Percentiles rank a stretch among this genome's conserved stretches.
Evolutionary conservation across 2,113 vertebrate species (phyloP).

Genomic region (Vimba vimba): DNA sequence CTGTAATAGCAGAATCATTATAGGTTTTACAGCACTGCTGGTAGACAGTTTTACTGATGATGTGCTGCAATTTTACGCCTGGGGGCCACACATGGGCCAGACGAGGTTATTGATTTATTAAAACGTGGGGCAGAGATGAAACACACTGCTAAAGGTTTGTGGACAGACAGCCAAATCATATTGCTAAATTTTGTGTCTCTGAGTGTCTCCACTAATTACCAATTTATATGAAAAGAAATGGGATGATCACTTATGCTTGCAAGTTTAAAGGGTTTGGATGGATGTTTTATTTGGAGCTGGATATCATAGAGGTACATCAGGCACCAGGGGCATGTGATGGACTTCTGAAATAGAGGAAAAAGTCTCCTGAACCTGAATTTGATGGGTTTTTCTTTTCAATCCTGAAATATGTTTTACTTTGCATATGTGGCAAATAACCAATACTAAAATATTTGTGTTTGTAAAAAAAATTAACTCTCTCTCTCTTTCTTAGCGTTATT

Average conservation of each 20-base stretch:
- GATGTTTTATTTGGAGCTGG: not conserved
- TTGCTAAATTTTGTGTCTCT: conserved; percentile 22
- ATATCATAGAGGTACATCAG: not conserved
- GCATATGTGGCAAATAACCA: not conserved
- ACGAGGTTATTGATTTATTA: conserved; percentile 21
- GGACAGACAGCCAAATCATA: conserved; percentile 11
- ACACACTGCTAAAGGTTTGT: conserved; percentile 7
- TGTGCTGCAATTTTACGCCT: conserved; percentile 11
- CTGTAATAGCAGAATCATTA: conserved; percentile 36
- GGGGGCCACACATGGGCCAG: conserved; percentile 25
- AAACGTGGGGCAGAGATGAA: conserved; percentile 21
- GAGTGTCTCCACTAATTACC: conserved; percentile 14
- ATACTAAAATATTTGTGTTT: not conserved
- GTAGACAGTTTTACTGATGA: conserved; percentile 22
- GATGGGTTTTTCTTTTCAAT: no score
- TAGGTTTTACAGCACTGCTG: conserved; percentile 13
- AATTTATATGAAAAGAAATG: conserved; percentile 12
- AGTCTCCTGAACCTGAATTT: not conserved
- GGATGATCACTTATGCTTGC: not conserved
- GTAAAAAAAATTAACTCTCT: no score
- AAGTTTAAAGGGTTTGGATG: not conserved
- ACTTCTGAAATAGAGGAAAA: not conserved
- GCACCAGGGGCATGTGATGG: not conserved
- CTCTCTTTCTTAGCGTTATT: no score
- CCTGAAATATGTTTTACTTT: not conserved